Conservation (phyloP, 2,888 invertebrate species). For the Ennomos erosarius region DNA sequence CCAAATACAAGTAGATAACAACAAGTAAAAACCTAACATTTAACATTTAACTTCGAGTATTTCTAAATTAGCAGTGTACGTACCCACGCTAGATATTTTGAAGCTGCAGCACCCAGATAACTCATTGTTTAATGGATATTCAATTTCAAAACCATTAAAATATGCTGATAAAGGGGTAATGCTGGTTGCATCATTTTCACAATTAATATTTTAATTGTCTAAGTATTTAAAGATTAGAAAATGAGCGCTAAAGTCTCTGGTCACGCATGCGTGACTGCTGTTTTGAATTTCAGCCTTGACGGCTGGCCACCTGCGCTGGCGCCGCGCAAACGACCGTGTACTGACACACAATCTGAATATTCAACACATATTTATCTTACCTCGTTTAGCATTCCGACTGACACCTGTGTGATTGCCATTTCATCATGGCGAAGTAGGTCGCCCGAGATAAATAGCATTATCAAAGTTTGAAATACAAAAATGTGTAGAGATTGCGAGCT, state of each 20-base stretch:
- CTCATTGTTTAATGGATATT: conserved; percentile 2
- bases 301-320: conserved; percentile 87
- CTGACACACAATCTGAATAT: conserved; percentile 84
- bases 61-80: too few species aligned
- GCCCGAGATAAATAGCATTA: conserved; percentile 25
- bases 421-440: conserved; percentile 48
- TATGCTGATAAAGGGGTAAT: conserved; percentile 7
- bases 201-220: conserved; percentile 11
- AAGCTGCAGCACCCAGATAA: too few species aligned
- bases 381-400: conserved; percentile 77
- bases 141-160: conserved; percentile 10
- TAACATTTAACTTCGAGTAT: too few species aligned
- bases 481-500: conserved; percentile 38
- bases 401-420: conserved; percentile 77
- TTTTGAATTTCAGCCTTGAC: conserved; percentile 86
- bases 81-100: too few species aligned
- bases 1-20: background rate
- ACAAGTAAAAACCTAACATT: too few species aligned
- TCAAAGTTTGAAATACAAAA: conserved; percentile 21
- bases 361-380: conserved; percentile 79
- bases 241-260: conserved; percentile 62
- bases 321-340: conserved; percentile 86
- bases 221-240: conserved; percentile 27
- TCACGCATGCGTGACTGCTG: conserved; percentile 83
- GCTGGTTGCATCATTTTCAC: conserved; percentile 21